phyloP scores from a whole-genome alignment of 2,113 vertebrate species.

The Oreochromis spilurus region DNA sequence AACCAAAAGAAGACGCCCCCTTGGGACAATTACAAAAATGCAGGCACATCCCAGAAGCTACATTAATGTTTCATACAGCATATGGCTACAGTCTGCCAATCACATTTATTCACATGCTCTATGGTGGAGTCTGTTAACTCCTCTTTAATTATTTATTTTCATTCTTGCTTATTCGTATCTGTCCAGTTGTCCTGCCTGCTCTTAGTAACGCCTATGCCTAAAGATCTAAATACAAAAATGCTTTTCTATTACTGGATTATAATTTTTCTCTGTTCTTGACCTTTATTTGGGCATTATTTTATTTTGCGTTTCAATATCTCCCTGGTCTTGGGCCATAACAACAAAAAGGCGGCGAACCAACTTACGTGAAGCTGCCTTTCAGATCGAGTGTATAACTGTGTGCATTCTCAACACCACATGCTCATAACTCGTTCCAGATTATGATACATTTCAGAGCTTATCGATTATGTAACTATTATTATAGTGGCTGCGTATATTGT shows the following conservation, averaged over 20 bases:
- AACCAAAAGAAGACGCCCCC: neutral
- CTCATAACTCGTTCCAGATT: neutral
- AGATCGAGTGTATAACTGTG: neutral
- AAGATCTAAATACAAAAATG: neutral
- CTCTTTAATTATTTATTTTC: neutral
- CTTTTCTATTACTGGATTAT: neutral
- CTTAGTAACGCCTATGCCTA: neutral
- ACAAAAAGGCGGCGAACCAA: neutral
- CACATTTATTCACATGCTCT: neutral
- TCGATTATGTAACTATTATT: conserved; percentile 12
- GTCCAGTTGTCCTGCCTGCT: neutral
- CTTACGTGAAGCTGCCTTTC: neutral
- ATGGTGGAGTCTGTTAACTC: neutral
- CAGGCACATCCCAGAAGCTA: neutral
- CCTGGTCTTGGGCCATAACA: neutral
- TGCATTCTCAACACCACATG: neutral
- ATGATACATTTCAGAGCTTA: conserved; percentile 12
- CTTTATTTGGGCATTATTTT: neutral
- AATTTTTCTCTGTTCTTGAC: neutral
- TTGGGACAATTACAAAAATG: neutral
- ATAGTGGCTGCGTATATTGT: neutral
- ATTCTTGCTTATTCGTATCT: neutral
- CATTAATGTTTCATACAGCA: neutral
- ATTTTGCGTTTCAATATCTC: neutral
- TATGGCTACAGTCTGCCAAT: neutral